A percentile compares a stretch with the other conserved stretches of the same genome.
These are phyloP conservation scores for Psilopsiagon aurifrons DNA, from an alignment of 2,113 vertebrate genomes.

Conservation along the genomic window DNA sequence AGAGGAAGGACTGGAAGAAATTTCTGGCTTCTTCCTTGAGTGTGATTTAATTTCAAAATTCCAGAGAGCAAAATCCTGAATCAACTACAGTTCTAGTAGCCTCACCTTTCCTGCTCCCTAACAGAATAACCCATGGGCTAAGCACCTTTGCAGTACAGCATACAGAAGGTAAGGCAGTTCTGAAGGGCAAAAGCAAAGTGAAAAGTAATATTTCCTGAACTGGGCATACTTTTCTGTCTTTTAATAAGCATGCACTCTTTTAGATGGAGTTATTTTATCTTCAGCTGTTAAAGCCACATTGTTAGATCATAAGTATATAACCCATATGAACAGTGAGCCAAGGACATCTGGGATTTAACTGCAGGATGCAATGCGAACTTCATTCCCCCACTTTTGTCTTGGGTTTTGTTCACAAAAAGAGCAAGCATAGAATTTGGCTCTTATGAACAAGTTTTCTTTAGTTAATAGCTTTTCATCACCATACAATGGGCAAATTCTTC, in stretches of 20 bases:
- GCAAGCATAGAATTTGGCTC: neutral
- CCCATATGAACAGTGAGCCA: neutral
- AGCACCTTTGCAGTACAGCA: neutral
- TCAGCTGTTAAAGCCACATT: neutral
- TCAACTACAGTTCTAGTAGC: neutral
- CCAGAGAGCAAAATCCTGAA: neutral
- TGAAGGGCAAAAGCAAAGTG: constrained; percentile 8
- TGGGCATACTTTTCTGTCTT: neutral
- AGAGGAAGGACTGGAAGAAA: constrained; percentile 18
- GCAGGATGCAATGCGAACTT: neutral
- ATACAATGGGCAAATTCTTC: neutral
- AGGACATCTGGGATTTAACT: neutral
- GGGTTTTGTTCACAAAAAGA: neutral
- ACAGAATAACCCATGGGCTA: neutral
- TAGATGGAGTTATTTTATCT: neutral
- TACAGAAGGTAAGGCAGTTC: neutral
- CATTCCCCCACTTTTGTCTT: neutral
- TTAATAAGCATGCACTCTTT: neutral
- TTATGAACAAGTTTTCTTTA: neutral
- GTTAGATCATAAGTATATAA: constrained; percentile 21
- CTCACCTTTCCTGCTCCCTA: neutral
- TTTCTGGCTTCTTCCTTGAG: constrained; percentile 53
- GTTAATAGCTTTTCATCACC: neutral
- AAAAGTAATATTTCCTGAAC: neutral
- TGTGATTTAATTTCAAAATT: constrained; percentile 27